Evolutionary conservation across 2,888 invertebrate genomes (phyloP), one percentile per base, ranked within the genome.

Genomic region (Acronicta leporina): DNA sequence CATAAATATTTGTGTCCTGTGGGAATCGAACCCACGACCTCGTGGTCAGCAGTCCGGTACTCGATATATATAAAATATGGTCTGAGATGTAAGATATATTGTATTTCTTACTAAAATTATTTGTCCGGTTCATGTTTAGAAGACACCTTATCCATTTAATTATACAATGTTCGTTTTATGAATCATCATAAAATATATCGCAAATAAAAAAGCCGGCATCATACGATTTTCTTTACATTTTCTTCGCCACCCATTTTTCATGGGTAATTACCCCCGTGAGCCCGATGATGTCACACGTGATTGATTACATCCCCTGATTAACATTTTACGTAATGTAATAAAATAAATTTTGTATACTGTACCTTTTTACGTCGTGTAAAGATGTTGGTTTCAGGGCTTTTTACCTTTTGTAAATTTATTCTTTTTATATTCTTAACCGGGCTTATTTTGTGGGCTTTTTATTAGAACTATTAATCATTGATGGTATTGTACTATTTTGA

Each of bases 301-400:
- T 79, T 71, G 77, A 77, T 79, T 67, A 63, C 71, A 60, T 55
- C 55, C 58, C 43, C 56, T 63, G 71, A 77, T 75, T 75, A 75
- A 77, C 68, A 77, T 66, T 67, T 57, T 59, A 66, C 66, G 58
- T 74, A 62, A 71, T 62, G 46, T 74, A 67, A 75, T 76, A 64
- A 69, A 76, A 73, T 54, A 47, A 33, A 57, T 61, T 59, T 52
- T 35, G 13, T 52, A 49, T 30, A 45, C 38, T 10, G 27, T 38
- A 20, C 13, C 44, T 41, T 54, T 57, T 51, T 54, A 9, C 41
- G 15, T 8, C 13, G 30, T 16, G 30, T 41, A 48, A 41, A 57
- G 35, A 52, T 33, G 8, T 30, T 30, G 33, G 11, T 49, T 48
- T 15, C 14, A 45, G 16, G 49, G 41, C 44, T 38, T 45, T 43